Evolutionary conservation across 2,888 invertebrate genomes (phyloP), one percentile per base, ranked within the genome.

Genomic region (Resseliella maxima): DNA sequence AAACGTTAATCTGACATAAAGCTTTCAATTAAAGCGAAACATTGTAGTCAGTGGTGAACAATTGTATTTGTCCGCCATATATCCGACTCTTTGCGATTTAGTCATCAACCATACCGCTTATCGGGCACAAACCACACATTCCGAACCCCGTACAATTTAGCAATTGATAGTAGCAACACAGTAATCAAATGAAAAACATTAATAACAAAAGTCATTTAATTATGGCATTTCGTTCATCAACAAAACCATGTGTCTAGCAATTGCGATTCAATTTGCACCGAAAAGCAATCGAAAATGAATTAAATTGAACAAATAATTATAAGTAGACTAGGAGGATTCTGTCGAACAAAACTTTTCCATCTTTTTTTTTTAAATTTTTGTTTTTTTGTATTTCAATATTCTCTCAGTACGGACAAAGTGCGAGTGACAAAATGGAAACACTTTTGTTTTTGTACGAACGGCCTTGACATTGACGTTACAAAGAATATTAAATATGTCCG

Each of bases 391-490:
- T n/a, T n/a, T n/a, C n/a, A n/a, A n/a, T n/a, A n/a, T n/a, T n/a
- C n/a, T n/a, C n/a, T n/a, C n/a, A n/a, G n/a, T n/a, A n/a, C n/a
- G n/a, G n/a, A n/a, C n/a, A n/a, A n/a, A n/a, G n/a, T n/a, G n/a
- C 10, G 18, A 50, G 35, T 6, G 31, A 0, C 0, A 31, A 31
- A 72, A 31, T 72, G 72, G 35, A 72, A 35, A 72, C 72, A 72
- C 6, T 59, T 72, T 59, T 50, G 15, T 50, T 50, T 38, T 83
- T 83, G 83, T 83, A 83, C 83, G 83, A 83, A 83, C 38, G 83
- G 83, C 38, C 83, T 38, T 83, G 83, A 83, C 83, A n/a, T 83
- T 83, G 83, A 83, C 83, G 83, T 83, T 83, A 83, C 83, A 83
- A 83, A 38, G 83, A 36, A 83, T 38, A 83, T 72, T 72, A 1